Conservation (phyloP, 2,113 vertebrate genomes). For the Chlamydotis undulata region DNA sequence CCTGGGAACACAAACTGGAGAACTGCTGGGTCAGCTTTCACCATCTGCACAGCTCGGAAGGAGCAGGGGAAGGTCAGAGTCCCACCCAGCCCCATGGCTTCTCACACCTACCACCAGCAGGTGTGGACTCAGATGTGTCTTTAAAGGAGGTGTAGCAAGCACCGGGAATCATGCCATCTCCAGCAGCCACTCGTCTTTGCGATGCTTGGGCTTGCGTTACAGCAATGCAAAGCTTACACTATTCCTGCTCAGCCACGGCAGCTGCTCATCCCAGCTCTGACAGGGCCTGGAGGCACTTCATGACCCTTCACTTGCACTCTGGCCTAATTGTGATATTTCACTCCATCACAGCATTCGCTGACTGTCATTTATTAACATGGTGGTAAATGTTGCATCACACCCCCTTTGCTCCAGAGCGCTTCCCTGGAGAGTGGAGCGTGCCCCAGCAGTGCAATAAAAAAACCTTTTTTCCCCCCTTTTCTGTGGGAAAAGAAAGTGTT, state of each 20-base stretch:
- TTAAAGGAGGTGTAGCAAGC: accelerated
- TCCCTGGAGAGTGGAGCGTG: background rate
- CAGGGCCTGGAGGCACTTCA: background rate
- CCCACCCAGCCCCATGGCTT: background rate
- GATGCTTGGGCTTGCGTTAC: accelerated
- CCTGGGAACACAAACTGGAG: background rate
- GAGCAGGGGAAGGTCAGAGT: background rate
- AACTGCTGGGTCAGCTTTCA: accelerated
- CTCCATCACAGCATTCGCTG: background rate
- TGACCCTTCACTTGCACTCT: background rate
- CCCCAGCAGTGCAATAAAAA: conserved; percentile 35
- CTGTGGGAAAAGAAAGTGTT: conserved; percentile 47
- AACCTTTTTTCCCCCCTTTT: background rate
- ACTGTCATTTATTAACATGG: background rate
- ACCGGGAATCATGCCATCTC: accelerated
- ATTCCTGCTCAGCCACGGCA: background rate
- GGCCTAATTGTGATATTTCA: background rate
- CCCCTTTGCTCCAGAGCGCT: background rate
- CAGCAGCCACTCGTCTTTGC: background rate
- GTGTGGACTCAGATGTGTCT: background rate
- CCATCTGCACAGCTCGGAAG: accelerated
- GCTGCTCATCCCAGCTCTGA: background rate
- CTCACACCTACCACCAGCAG: background rate
- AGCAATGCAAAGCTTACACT: background rate
- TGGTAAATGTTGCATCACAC: background rate